Conservation (phyloP, 2,113 vertebrate species). For the Nycticorax nycticorax region DNA sequence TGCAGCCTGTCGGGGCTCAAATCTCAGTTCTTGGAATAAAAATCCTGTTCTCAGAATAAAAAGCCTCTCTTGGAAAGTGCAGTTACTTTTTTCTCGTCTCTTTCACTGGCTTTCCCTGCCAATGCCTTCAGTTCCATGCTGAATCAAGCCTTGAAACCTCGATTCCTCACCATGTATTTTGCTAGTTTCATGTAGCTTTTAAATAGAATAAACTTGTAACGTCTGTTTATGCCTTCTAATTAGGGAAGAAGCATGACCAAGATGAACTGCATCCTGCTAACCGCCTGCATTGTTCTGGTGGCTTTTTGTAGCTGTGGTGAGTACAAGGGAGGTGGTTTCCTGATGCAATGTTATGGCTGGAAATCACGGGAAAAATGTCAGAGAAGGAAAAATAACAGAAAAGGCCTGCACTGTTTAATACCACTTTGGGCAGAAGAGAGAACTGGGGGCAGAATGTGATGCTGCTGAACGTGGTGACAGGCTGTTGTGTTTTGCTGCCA, state of each 20-base stretch:
- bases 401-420: not conserved
- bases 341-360: not conserved
- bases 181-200: not conserved
- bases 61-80: not conserved
- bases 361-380: not conserved
- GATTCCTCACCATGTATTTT: accelerated
- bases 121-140: not conserved
- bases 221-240: not conserved
- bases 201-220: not conserved
- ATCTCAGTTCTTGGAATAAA: not conserved
- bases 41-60: not conserved
- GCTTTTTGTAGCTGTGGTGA: conserved; percentile 47
- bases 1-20: not conserved
- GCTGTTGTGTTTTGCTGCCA: not conserved
- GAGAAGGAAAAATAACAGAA: not conserved
- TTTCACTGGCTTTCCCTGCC: not conserved
- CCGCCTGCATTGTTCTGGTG: not conserved
- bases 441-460: accelerated
- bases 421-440: not conserved
- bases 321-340: not conserved
- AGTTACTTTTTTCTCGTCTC: not conserved
- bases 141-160: not conserved
- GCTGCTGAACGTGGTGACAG: not conserved
- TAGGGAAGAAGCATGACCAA: conserved; percentile 31
- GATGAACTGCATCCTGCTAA: conserved; percentile 41